A percentile compares a stretch with the other conserved stretches of the same genome.
Evolutionary conservation across 2,113 vertebrate genomes (phyloP).

Genomic region (Syngnathus floridae): DNA sequence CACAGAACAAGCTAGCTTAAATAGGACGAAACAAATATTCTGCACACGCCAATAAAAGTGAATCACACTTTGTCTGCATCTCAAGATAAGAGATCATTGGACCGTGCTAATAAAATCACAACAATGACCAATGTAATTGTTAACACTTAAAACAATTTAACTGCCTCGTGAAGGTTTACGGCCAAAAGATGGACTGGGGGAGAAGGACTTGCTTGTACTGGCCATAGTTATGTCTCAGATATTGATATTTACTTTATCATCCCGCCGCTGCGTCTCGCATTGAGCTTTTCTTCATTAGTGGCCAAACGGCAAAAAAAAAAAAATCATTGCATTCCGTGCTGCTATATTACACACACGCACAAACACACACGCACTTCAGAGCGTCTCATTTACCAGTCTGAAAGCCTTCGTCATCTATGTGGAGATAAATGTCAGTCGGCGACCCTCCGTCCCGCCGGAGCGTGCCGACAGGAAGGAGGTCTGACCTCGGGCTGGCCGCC

Average conservation of each 20-base stretch:
- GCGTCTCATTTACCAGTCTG: slow-evolving; percentile 28
- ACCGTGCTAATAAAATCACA: not conserved
- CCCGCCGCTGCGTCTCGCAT: not conserved
- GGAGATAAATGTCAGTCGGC: slow-evolving; percentile 51
- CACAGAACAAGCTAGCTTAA: too few relatives aligned
- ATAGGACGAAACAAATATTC: not conserved
- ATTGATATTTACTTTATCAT: not conserved
- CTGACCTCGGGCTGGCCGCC: slow-evolving; percentile 41
- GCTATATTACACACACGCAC: slow-evolving; percentile 8
- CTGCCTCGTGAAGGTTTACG: not conserved
- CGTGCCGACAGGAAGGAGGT: slow-evolving; percentile 23
- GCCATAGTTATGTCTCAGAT: not conserved
- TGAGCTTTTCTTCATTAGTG: slow-evolving; percentile 10
- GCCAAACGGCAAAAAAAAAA: not conserved
- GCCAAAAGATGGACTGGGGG: not conserved
- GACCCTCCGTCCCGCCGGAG: slow-evolving; percentile 33
- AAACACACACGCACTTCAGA: not conserved
- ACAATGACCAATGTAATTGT: not conserved
- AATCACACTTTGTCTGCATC: not conserved
- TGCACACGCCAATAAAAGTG: not conserved
- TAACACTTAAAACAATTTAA: not conserved
- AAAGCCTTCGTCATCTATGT: slow-evolving; percentile 23
- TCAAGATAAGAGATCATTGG: not conserved
- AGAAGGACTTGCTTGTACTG: not conserved
- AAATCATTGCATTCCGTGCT: not conserved